Evolutionary conservation across 2,888 invertebrate genomes (phyloP).

Genomic region (Thereva nobilitata): DNA sequence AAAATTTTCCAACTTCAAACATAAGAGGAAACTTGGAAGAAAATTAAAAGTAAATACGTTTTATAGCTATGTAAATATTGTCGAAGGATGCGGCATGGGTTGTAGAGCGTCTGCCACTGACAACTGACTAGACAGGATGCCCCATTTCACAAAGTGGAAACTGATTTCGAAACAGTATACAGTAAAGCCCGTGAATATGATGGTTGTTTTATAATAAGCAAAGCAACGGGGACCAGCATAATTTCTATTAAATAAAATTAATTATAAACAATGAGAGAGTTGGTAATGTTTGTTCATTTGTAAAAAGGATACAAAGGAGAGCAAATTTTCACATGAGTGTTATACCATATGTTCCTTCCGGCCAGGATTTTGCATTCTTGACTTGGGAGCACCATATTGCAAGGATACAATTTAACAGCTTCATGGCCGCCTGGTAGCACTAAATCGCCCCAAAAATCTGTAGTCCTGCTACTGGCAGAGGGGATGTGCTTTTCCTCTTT

Average conservation of each 20-base stretch:
- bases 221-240: background rate
- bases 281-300: conserved; percentile 18
- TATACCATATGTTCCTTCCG: conserved; percentile 21
- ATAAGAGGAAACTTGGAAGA: conserved; percentile 2
- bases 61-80: conserved; percentile 26
- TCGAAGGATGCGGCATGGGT: conserved; percentile 8
- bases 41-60: conserved; percentile 29
- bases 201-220: background rate
- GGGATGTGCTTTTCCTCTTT: too few relatives aligned
- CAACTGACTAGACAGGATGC: conserved; percentile 11
- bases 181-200: background rate
- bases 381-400: background rate
- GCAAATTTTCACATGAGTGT: conserved; percentile 29
- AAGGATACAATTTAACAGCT: background rate
- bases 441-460: too few relatives aligned
- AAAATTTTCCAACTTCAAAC: too few relatives aligned
- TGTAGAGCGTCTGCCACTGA: background rate
- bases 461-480: too few relatives aligned
- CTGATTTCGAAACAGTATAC: background rate
- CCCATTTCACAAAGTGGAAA: conserved; percentile 16
- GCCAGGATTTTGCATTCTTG: conserved; percentile 3
- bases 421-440: too few relatives aligned
- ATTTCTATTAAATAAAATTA: conserved; percentile 9
- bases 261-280: conserved; percentile 20
- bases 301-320: conserved; percentile 13